A percentile compares a stretch with the other conserved stretches of the same genome.
phyloP scores from a whole-genome alignment of 53 echinoderm and acorn worm species.

The Echinarachnius parma region DNA sequence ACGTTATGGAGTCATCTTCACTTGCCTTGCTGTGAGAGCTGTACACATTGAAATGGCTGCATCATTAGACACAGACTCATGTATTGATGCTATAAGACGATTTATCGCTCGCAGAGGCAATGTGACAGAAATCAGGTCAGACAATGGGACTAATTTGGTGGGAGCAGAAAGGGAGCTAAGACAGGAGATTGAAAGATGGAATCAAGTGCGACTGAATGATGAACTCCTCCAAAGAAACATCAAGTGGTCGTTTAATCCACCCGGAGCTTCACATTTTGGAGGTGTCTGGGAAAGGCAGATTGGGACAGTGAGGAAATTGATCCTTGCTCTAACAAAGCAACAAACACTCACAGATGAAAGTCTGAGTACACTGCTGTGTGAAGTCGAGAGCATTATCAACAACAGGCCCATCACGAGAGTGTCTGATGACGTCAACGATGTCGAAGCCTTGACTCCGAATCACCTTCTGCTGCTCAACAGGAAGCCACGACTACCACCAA shows the following conservation, averaged over 20 bases:
- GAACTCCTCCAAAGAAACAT: slow-evolving; percentile 43
- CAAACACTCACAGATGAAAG: slow-evolving; percentile 38
- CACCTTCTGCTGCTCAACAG: slow-evolving; percentile 28
- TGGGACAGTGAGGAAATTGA: slow-evolving; percentile 46
- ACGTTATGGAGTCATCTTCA: slow-evolving; percentile 24
- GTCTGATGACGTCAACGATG: slow-evolving; percentile 24
- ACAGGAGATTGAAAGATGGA: slow-evolving; percentile 46
- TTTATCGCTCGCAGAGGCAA: slow-evolving; percentile 51
- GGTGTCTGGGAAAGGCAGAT: slow-evolving; percentile 70
- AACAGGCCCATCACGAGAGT: slow-evolving; percentile 11
- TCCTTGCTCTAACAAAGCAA: slow-evolving; percentile 3
- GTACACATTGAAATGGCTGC: slow-evolving; percentile 26
- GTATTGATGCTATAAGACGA: slow-evolving; percentile 43
- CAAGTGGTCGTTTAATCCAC: slow-evolving; percentile 63
- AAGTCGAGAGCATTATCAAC: slow-evolving; percentile 27
- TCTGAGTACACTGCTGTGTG: slow-evolving; percentile 22
- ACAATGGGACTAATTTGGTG: slow-evolving; percentile 60
- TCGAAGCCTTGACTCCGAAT: slow-evolving; percentile 30
- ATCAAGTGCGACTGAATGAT: slow-evolving; percentile 44
- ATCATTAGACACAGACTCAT: slow-evolving; percentile 43
- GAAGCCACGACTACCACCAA: slow-evolving; percentile 7
- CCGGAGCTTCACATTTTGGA: slow-evolving; percentile 52
- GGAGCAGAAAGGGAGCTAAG: slow-evolving; percentile 51
- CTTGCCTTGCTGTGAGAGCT: slow-evolving; percentile 33
- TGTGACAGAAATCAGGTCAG: slow-evolving; percentile 52